These are phyloP conservation scores for Gymnarchus niloticus DNA, from an alignment of 2,113 vertebrate species.

Conservation along the genomic window DNA sequence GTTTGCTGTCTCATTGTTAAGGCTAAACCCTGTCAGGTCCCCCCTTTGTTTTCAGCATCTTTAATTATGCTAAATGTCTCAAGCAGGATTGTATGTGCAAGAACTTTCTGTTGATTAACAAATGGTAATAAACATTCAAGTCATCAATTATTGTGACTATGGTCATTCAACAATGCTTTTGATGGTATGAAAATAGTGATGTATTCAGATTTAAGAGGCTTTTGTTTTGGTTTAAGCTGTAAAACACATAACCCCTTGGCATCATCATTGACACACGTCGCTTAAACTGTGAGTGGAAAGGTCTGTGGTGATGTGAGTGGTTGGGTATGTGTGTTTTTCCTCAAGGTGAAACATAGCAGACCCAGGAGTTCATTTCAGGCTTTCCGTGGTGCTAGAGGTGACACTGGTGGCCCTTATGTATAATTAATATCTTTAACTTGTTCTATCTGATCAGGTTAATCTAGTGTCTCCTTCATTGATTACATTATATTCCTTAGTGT, in stretches of 20 bases:
- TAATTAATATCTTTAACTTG: slow-evolving; percentile 68
- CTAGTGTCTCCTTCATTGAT: background rate
- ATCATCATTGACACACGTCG: background rate
- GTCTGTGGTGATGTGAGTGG: background rate
- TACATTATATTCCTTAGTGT: background rate
- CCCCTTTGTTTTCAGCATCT: background rate
- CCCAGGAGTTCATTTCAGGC: background rate
- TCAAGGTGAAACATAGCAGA: slow-evolving; percentile 58
- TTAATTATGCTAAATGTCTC: background rate
- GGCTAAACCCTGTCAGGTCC: background rate
- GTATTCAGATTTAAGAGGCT: background rate
- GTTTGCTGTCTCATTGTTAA: background rate
- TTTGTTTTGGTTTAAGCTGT: background rate
- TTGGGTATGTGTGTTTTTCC: slow-evolving; percentile 44
- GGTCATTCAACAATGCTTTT: background rate
- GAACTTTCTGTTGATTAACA: background rate
- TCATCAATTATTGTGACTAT: background rate
- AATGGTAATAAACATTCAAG: background rate
- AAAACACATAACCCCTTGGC: background rate
- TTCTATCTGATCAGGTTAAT: background rate
- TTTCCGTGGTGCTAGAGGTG: slow-evolving; percentile 75
- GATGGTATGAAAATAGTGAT: background rate
- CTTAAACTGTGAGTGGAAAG: slow-evolving; percentile 45
- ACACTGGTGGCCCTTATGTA: slow-evolving; percentile 99
- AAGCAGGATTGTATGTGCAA: background rate